These are phyloP conservation scores for Maccullochella peelii DNA, from an alignment of 2,113 vertebrate genomes.

Conservation along the genomic window DNA sequence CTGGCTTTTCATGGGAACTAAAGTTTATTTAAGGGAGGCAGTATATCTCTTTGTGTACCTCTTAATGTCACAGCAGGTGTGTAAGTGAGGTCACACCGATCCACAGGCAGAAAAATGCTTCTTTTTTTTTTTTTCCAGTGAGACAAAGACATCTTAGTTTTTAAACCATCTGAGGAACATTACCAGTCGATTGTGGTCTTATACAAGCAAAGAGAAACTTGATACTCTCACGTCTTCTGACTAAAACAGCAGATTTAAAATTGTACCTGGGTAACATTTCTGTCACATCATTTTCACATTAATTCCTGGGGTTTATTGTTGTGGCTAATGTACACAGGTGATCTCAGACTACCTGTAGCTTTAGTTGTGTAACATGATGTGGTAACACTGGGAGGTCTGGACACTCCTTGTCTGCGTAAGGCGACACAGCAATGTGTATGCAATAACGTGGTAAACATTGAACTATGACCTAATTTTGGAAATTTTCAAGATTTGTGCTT, in stretches of 20 bases:
- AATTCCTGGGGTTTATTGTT: neutral
- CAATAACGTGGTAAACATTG: conserved; percentile 9
- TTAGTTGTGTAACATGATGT: neutral
- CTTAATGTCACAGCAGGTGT: neutral
- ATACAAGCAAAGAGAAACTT: neutral
- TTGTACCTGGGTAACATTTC: neutral
- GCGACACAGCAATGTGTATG: neutral
- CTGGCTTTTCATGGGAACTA: neutral
- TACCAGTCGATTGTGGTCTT: no score
- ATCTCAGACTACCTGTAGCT: conserved; percentile 8
- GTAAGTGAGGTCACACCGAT: neutral
- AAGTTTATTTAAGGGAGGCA: neutral
- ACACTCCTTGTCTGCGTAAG: neutral
- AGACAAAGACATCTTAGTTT: neutral
- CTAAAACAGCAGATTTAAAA: neutral
- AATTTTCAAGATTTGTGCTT: neutral
- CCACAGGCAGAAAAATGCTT: no score
- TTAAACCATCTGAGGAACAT: neutral
- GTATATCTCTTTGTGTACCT: neutral
- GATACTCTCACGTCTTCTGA: no score
- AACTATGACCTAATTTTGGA: conserved; percentile 21
- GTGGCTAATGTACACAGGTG: neutral
- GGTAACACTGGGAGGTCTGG: neutral
- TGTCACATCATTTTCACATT: neutral
- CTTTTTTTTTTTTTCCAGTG: no score